Evolutionary conservation across 1,140 invertebrate genomes (phyloP).

Genomic region (Bombus ignitus): DNA sequence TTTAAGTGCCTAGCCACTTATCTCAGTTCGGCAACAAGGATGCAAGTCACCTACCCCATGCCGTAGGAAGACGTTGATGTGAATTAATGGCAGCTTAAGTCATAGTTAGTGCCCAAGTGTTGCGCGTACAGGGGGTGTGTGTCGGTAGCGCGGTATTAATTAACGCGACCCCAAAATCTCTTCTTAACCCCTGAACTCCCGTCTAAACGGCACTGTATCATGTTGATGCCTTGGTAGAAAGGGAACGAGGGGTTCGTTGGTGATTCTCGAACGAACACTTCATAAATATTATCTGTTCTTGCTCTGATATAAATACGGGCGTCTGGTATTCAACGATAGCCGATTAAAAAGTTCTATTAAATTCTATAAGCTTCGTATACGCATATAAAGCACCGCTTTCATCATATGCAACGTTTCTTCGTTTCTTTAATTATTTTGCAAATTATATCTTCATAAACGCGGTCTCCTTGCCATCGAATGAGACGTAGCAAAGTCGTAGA

Average conservation of each 20-base stretch:
- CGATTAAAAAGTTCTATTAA: slow-evolving; percentile 46
- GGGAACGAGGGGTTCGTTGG: slow-evolving; percentile 38
- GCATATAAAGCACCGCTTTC: neutral
- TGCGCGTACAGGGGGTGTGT: slow-evolving; percentile 50
- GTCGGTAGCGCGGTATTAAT: slow-evolving; percentile 70
- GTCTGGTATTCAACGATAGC: slow-evolving; percentile 63
- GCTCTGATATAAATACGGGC: slow-evolving; percentile 60
- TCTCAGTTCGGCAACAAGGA: slow-evolving; percentile 79
- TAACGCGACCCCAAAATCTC: slow-evolving; percentile 78
- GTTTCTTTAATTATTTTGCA: neutral
- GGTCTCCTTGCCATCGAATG: neutral
- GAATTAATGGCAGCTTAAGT: slow-evolving; percentile 82
- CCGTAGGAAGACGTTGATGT: slow-evolving; percentile 82
- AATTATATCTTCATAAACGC: neutral
- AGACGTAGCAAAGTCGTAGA: too few species aligned
- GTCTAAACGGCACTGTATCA: slow-evolving; percentile 69
- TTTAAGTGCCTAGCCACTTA: slow-evolving; percentile 70
- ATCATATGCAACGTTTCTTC: neutral
- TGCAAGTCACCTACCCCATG: slow-evolving; percentile 76
- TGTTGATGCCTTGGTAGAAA: slow-evolving; percentile 51
- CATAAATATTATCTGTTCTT: slow-evolving; percentile 68
- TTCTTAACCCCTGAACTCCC: slow-evolving; percentile 76
- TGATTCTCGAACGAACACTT: slow-evolving; percentile 58
- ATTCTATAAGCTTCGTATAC: neutral
- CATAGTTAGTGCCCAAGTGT: slow-evolving; percentile 64